Evolutionary conservation across 2,797 vertebrate species (phyloP).

Genomic region (Malurus leucopterus): DNA sequence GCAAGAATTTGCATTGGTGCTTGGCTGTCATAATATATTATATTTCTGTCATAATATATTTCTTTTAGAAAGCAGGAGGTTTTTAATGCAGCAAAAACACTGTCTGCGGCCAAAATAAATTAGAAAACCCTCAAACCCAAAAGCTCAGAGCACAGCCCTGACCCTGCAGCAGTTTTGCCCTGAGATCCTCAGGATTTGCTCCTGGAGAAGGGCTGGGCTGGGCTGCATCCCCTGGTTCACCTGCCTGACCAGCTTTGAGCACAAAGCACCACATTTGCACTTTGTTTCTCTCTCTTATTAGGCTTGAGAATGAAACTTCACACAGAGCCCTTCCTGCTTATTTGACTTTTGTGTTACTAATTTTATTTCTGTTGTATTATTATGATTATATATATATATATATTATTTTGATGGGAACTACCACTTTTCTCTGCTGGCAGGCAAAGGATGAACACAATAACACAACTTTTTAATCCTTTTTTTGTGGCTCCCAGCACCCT

Average conservation of each 20-base stretch:
- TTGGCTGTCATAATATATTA: constrained; percentile 1
- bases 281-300: neutral
- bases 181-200: neutral
- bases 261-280: neutral
- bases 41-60: constrained; percentile 15
- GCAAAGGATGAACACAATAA: neutral
- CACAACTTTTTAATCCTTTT: neutral
- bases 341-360: neutral
- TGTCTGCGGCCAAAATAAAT: neutral
- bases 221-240: neutral
- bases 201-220: neutral
- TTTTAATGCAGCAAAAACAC: neutral
- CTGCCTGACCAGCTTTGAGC: neutral
- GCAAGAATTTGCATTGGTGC: constrained; percentile 14
- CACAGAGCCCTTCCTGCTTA: neutral
- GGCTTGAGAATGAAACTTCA: neutral
- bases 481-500: constrained; percentile 7
- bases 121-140: neutral
- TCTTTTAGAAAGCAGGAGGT: neutral
- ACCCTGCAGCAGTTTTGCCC: neutral
- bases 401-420: neutral
- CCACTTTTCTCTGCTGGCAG: neutral
- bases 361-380: neutral
- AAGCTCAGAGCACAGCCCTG: neutral
- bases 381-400: too few relatives aligned